A percentile compares a stretch with the other conserved stretches of the same genome.
These are phyloP conservation scores for Silvanus unidentatus DNA, from an alignment of 2,888 invertebrate species.

Conservation along the genomic window DNA sequence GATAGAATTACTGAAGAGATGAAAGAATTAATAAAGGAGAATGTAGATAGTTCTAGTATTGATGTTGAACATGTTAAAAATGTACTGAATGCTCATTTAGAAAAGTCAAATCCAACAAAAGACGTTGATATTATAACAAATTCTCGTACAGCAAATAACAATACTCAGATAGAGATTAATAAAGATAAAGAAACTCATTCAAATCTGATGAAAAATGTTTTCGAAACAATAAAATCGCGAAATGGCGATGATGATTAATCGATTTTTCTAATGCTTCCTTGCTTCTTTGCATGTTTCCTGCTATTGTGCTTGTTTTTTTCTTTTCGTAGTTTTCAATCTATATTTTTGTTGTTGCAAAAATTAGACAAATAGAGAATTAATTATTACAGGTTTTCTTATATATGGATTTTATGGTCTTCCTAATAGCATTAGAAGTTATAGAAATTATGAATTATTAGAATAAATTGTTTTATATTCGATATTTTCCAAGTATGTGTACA, in stretches of 20 bases:
- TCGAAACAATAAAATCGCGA: slow-evolving; percentile 29
- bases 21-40: slow-evolving; percentile 24
- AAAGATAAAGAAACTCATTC: slow-evolving; percentile 16
- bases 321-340: neutral
- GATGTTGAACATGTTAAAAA: slow-evolving; percentile 16
- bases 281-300: neutral
- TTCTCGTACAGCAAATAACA: neutral
- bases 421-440: slow-evolving; percentile 40
- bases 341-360: slow-evolving; percentile 9
- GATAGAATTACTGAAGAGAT: no score
- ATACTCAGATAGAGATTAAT: neutral
- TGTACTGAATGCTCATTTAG: slow-evolving; percentile 18
- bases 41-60: slow-evolving; percentile 14
- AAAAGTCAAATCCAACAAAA: slow-evolving; percentile 3
- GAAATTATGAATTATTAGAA: slow-evolving; percentile 42
- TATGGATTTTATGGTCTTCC: slow-evolving; percentile 68
- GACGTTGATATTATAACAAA: neutral
- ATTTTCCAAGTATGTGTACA: no score
- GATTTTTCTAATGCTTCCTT: neutral
- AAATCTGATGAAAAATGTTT: slow-evolving; percentile 30
- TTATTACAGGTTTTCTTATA: slow-evolving; percentile 57
- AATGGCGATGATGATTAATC: slow-evolving; percentile 19
- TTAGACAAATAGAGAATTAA: slow-evolving; percentile 11
- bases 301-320: neutral
- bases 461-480: slow-evolving; percentile 16